phyloP scores from a whole-genome alignment of 2,113 vertebrate genomes.

The Benitochromis conjunctus region DNA sequence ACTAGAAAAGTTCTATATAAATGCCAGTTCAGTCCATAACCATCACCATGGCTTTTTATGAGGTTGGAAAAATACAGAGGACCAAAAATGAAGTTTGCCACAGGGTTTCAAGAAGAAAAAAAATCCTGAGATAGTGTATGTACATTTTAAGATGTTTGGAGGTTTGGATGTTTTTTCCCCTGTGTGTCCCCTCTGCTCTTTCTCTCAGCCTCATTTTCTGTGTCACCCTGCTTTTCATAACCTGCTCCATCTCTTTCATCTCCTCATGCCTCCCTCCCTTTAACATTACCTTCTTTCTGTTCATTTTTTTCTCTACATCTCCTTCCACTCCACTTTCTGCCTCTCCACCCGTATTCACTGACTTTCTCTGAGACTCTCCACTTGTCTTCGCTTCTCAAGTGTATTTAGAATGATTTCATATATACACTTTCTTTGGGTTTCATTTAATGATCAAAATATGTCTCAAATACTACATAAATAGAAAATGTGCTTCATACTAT shows the following conservation, averaged over 20 bases:
- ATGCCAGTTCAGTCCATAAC: neutral
- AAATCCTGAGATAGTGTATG: neutral
- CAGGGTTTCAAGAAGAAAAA: neutral
- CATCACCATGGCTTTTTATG: rapidly evolving
- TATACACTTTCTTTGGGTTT: neutral
- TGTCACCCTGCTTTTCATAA: neutral
- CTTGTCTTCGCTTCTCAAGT: neutral
- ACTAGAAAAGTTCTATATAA: neutral
- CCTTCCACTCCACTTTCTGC: neutral
- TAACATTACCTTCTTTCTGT: neutral
- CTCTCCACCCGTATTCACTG: neutral
- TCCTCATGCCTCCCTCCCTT: neutral
- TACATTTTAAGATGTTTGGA: neutral
- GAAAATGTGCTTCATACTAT: neutral
- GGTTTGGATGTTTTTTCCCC: neutral
- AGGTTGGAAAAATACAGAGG: neutral
- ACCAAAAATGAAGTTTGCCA: neutral
- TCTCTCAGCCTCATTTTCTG: neutral
- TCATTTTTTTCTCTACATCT: neutral
- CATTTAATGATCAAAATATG: neutral
- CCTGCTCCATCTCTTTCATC: neutral
- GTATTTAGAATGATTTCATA: neutral
- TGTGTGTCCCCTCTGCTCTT: neutral
- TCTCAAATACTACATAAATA: neutral
- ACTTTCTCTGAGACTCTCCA: neutral